These are phyloP conservation scores for Bos indicus DNA, from an alignment of 2,113 vertebrate genomes.

Conservation along the genomic window DNA sequence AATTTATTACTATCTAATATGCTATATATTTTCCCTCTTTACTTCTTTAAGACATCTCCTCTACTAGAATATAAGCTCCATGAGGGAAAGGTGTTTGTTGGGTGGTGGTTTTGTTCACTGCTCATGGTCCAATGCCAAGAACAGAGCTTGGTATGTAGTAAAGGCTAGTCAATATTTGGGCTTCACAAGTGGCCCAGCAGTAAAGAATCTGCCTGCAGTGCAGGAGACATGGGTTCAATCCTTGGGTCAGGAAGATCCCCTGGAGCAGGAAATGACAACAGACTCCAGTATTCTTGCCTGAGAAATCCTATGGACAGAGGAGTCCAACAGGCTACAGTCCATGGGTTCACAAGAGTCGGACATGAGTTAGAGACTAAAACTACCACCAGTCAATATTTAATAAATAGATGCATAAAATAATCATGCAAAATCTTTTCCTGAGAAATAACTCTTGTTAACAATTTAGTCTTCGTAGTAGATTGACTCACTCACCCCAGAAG, in stretches of 20 bases:
- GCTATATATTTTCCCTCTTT: background rate
- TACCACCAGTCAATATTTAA: background rate
- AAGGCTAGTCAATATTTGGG: background rate
- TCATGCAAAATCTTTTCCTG: background rate
- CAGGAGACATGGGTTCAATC: background rate
- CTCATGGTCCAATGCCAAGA: background rate
- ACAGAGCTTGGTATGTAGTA: background rate
- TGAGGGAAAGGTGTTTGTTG: background rate
- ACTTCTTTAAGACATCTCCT: background rate
- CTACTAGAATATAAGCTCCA: background rate
- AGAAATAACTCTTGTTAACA: background rate
- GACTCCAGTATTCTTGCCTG: background rate
- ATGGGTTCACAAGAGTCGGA: accelerated
- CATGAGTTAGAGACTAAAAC: background rate
- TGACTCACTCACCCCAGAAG: background rate
- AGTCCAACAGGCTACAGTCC: background rate
- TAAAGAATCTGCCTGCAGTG: background rate
- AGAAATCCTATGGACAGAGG: background rate
- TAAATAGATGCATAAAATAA: background rate
- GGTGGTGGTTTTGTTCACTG: background rate
- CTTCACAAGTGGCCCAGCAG: background rate
- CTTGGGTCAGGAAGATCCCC: background rate
- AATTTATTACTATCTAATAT: background rate
- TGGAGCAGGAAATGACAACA: background rate
- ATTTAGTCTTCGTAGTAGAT: background rate